A percentile compares a stretch with the other conserved stretches of the same genome.
phyloP scores from a whole-genome alignment of 2,888 invertebrate genomes.

The Hemithea aestivaria region DNA sequence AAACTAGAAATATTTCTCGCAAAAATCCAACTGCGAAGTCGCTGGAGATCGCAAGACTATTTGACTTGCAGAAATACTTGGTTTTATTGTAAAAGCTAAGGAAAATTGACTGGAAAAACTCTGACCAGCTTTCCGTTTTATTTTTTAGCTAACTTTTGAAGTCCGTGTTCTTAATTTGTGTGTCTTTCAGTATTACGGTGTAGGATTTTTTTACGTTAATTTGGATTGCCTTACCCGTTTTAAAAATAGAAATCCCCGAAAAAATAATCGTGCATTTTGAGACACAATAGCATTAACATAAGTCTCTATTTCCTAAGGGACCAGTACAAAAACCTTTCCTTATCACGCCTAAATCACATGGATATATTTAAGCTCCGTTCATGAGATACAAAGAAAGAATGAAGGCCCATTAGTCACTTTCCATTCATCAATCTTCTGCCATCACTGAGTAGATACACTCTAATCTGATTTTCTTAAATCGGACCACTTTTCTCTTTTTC shows the following conservation, averaged over 20 bases:
- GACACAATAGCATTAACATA: too few species aligned
- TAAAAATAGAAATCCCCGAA: too few species aligned
- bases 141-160: slow-evolving; percentile 19
- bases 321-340: slow-evolving; percentile 11
- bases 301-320: not conserved
- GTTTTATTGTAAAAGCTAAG: slow-evolving; percentile 28
- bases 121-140: slow-evolving; percentile 19
- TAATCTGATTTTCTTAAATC: slow-evolving; percentile 19
- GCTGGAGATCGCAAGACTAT: slow-evolving; percentile 25
- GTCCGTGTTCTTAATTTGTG: slow-evolving; percentile 16
- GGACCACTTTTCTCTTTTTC: slow-evolving; percentile 13
- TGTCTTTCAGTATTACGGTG: slow-evolving; percentile 1
- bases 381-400: slow-evolving; percentile 22
- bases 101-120: slow-evolving; percentile 27
- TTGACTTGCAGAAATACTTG: slow-evolving; percentile 31
- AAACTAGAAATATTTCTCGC: slow-evolving; percentile 50
- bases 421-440: slow-evolving; percentile 18
- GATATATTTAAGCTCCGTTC: slow-evolving; percentile 20
- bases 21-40: slow-evolving; percentile 37
- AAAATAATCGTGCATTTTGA: too few species aligned
- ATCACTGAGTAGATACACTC: slow-evolving; percentile 17
- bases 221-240: too few species aligned
- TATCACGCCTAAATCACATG: slow-evolving; percentile 18
- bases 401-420: slow-evolving; percentile 22
- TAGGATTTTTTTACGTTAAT: too few species aligned